These are phyloP conservation scores for Oscheius sp. DNA, from an alignment of 2,888 invertebrate species.

Conservation along the genomic window DNA sequence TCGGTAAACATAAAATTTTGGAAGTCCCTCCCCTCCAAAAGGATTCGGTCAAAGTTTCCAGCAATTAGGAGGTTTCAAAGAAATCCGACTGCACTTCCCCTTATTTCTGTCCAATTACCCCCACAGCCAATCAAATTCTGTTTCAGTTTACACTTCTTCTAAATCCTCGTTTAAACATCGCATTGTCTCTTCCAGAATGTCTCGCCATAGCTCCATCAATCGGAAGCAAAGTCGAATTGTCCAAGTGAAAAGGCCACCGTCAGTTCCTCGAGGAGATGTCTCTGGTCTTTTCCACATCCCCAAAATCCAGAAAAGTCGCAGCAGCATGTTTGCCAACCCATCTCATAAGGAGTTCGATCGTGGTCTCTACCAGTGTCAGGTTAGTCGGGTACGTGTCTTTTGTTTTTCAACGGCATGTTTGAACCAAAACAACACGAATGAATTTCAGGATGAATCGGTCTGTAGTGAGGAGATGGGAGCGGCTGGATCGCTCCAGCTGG, in stretches of 20 bases:
- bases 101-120: too few relatives aligned
- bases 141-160: neutral
- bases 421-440: neutral
- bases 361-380: conserved; percentile 62
- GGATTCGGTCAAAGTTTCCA: too few relatives aligned
- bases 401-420: too few relatives aligned
- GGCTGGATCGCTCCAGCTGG: conserved; percentile 77
- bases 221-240: conserved; percentile 24
- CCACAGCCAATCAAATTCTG: too few relatives aligned
- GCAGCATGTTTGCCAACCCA: conserved; percentile 66
- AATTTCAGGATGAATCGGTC: conserved; percentile 45
- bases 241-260: neutral
- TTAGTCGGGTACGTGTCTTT: conserved; percentile 27
- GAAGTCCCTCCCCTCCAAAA: too few relatives aligned
- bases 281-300: conserved; percentile 59
- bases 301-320: conserved; percentile 39
- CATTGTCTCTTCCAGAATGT: conserved; percentile 10
- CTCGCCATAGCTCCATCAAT: conserved; percentile 11
- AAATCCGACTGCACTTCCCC: too few relatives aligned
- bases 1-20: too few relatives aligned
- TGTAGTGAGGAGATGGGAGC: conserved; percentile 50
- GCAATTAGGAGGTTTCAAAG: too few relatives aligned
- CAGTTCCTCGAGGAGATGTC: conserved; percentile 40
- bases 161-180: neutral
- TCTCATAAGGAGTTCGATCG: conserved; percentile 66